These are phyloP conservation scores for Terrapene triunguis DNA, from an alignment of 2,113 vertebrate genomes.

Conservation along the genomic window DNA sequence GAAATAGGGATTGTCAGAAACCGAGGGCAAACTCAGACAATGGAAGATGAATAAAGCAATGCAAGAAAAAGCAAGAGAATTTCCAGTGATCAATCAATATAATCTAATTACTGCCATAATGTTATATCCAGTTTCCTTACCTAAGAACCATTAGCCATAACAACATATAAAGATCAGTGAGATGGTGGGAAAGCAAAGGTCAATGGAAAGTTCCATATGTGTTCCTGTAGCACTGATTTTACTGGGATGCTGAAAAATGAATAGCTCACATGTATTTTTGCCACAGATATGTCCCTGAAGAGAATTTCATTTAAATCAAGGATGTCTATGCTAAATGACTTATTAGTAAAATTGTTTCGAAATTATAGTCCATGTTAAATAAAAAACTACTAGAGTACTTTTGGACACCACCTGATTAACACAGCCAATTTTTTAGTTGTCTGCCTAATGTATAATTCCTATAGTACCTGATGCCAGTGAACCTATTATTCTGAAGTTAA, in stretches of 20 bases:
- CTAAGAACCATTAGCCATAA: slow-evolving; percentile 8
- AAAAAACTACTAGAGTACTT: slow-evolving; percentile 69
- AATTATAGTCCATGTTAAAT: slow-evolving; percentile 68
- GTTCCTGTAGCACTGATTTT: slow-evolving; percentile 50
- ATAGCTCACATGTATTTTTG: slow-evolving; percentile 45
- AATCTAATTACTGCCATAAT: background rate
- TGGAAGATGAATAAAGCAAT: background rate
- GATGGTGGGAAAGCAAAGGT: background rate
- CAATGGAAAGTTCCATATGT: slow-evolving; percentile 55
- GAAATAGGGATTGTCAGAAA: background rate
- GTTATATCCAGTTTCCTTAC: background rate
- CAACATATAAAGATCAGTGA: slow-evolving; percentile 29
- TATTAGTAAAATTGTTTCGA: slow-evolving; percentile 77
- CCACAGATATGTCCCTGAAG: slow-evolving; percentile 32
- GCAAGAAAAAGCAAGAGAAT: background rate
- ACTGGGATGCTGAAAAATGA: slow-evolving; percentile 51
- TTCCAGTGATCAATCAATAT: background rate
- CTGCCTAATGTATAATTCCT: slow-evolving; percentile 70
- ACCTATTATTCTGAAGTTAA: slow-evolving; percentile 73
- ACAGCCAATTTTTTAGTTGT: slow-evolving; percentile 69
- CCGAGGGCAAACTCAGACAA: background rate
- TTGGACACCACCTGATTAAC: slow-evolving; percentile 61
- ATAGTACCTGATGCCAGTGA: slow-evolving; percentile 72
- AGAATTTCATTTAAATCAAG: slow-evolving; percentile 60
- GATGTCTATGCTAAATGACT: slow-evolving; percentile 65